Evolutionary conservation across 2,113 vertebrate genomes (phyloP), one percentile per base, ranked within the genome.

Genomic region (Hippocampus guttulatus): DNA sequence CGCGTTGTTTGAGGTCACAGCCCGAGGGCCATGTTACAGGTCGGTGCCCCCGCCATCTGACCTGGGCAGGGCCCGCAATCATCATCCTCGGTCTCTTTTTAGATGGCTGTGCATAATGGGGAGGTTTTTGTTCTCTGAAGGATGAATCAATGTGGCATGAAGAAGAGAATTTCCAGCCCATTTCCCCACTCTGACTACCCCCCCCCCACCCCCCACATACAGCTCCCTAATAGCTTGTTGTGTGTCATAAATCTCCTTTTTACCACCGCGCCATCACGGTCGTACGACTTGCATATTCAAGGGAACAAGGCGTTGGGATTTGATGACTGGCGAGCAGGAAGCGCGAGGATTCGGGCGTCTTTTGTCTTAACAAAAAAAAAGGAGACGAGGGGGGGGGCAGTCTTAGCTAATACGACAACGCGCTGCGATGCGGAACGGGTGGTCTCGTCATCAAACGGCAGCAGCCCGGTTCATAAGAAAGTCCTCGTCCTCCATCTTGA

Each of bases 61-160:
- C 63, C 63, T 64, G 40, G 43, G 27, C 58, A 33, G 27, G 58
- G 5, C 64, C 41, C 40, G 15, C 40, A 64, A 25, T 27, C 43
- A 10, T 65, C 64, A 47, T 49, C 63, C 63, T 43, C 12, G 21
- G 63, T 43, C 41, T 65, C 43, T 65, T 65, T 65, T 16, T 47
- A 43, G 47, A 25, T 43, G 27, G 64, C 43, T 65, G 64, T 65
- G 64, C 64, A 65, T 65, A 65, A 65, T 65, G 64, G n/a, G 41
- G 64, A 45, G 25, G 23, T 65, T 65, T 64, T 27, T 65, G 64
- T 41, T 65, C 64, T 65, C 43, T 65, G 64, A 65, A 65, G 64
- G 64, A 65, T 65, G 64, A 65, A 65, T 47, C 41, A 65, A 65
- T 65, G 64, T 65, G 64, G 64, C 64, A 65, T 65, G 64, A 65